Base-by-base conservation (phyloP, 2,113 vertebrate genomes). In the Ptyas mucosa region DNA sequence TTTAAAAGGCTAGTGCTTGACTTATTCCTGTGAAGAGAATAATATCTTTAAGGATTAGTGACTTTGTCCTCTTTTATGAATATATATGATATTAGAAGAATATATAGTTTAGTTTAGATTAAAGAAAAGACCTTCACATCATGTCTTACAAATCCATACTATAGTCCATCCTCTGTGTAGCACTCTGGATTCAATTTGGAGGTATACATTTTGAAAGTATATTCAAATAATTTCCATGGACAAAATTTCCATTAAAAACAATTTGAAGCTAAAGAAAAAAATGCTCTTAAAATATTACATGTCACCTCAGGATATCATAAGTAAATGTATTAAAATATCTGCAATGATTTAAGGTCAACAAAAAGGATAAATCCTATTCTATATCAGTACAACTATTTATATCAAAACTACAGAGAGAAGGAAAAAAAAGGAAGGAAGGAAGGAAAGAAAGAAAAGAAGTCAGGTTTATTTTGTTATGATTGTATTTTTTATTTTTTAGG, bases 261-360 rank as follows among this genome's bases (percentile, higher is more conserved):
- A 94, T 86, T 24, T 7, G 21, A 89, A 91, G 94, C 94, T 51
- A 88, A 95, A 39, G 49, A 14, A 39, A 39, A 23, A 39, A 86
- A 96, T 90, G 89, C 34, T 90, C 61, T 95, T 55, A 95, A 95
- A 94, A 57, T 15, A 49, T 96, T 92, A 92, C 53, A 94, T 95
- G 92, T 88, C 49, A 89, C 91, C 90, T 95, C 93, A 95, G 64
- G 94, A 94, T 94, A 97, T 87, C 95, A 93, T 93, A 95, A 95
- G 92, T 81, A 96, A 94, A 94, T 89, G 69, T 95, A 94, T 95
- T 93, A 95, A 97, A 95, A 93, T 92, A 94, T 91, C 85, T 90
- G 89, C 91, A 93, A 95, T 69, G 53, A 96, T 97, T 96, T 92
- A 95, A 34, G 95, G 93, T 88, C 87, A 93, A 51, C 43, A 86